Conservation (phyloP, 2,797 vertebrate species). For the Echiichthys vipera region DNA sequence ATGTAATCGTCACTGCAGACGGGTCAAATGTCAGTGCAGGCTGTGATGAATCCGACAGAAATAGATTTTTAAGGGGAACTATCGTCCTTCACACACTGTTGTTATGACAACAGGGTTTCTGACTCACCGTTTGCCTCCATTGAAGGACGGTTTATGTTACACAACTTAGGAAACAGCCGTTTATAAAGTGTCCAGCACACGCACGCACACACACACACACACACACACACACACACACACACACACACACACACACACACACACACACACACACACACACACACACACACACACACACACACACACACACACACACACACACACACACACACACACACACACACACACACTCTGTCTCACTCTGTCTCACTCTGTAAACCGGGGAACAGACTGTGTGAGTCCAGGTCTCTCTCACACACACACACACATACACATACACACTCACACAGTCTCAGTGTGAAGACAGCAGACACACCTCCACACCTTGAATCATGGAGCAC, state of each 20-base stretch:
- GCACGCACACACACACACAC: too few relatives aligned
- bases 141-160: slow-evolving; percentile 15
- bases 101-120: slow-evolving; percentile 74
- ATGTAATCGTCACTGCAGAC: too few relatives aligned
- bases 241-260: too few relatives aligned
- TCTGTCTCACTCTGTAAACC: too few relatives aligned
- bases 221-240: too few relatives aligned
- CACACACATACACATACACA: too few relatives aligned
- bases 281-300: too few relatives aligned
- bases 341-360: not conserved
- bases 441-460: not conserved
- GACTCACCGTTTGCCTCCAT: slow-evolving; percentile 21
- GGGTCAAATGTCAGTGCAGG: not conserved
- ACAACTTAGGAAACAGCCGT: slow-evolving; percentile 2
- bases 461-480: not conserved
- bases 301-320: too few relatives aligned
- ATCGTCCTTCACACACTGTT: slow-evolving; percentile 49
- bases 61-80: not conserved
- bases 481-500: not conserved
- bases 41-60: not conserved
- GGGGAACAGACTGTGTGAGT: not conserved
- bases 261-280: too few relatives aligned
- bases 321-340: too few relatives aligned
- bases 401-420: too few relatives aligned
- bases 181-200: not conserved